Base-by-base conservation (phyloP, 2,797 vertebrate species). In the Acanthurus tractus region DNA sequence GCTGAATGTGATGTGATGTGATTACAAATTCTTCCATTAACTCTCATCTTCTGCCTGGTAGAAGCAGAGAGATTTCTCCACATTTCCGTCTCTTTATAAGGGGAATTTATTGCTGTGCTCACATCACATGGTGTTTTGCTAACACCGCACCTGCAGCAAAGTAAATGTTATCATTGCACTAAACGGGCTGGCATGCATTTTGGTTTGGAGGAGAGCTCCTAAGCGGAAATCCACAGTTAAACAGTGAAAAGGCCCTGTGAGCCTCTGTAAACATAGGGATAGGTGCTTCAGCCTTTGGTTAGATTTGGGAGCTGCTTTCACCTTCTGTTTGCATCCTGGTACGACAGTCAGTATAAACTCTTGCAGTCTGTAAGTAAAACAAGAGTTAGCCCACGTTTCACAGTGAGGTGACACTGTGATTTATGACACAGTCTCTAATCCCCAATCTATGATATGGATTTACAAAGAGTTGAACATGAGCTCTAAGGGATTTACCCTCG, bases 11-110 rank as follows among this genome's bases (percentile, higher is more conserved):
- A 83, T 78, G 84, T 76, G 68, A 86, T 20, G 71, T 61, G 86
- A 86, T 83, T 87, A 73, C 74, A 90, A 84, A 89, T 78, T 70
- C 81, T 79, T 83, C 76, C 48, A 86, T 90, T 81, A 89, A 58
- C 13, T 68, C 71, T 61, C 54, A 44, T 82, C 61, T 74, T 62
- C 83, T 84, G 66, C 0, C 40, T 40, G 58, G 62, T 23, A n/a
- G 55, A 69, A 25, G 57, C 36, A 23, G 68, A 6, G 2, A 67
- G 70, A 76, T 73, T 63, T 82, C 49, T n/a, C 11, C 3, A 14
- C 65, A 13, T 49, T 62, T 42, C 61, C 12, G 3, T 74, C 63
- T 49, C 23, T 79, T 66, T 74, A 64, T 23, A 53, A 71, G 71
- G 78, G 76, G 83, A 86, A 84, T 82, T 3, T 58, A 63, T 36